Percentiles rank a stretch among this genome's conserved stretches.
phyloP scores from a whole-genome alignment of 2,888 invertebrate species.

The Philaethria dido region DNA sequence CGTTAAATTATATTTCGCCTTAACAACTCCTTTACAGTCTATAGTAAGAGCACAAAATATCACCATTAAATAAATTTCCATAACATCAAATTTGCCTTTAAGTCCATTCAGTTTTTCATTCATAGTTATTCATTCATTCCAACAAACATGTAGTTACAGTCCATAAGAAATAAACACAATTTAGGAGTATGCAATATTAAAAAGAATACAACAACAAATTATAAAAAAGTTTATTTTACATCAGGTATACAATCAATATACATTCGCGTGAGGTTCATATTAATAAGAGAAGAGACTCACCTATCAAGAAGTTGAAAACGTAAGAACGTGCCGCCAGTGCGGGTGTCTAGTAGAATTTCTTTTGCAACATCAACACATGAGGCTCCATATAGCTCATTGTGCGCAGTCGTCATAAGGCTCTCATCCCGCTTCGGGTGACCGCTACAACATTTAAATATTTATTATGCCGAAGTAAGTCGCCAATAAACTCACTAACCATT shows the following conservation, averaged over 20 bases:
- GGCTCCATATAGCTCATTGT: conserved; percentile 49
- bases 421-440: conserved; percentile 73
- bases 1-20: neutral
- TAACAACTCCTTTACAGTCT: conserved; percentile 8
- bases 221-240: conserved; percentile 10
- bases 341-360: conserved; percentile 54
- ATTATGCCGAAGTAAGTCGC: conserved; percentile 69
- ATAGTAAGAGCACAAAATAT: neutral
- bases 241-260: conserved; percentile 26
- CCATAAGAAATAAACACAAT: conserved; percentile 19
- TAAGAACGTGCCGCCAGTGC: conserved; percentile 52
- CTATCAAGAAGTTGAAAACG: conserved; percentile 59
- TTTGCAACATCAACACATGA: conserved; percentile 50
- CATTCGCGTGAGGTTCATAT: conserved; percentile 57
- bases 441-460: conserved; percentile 78
- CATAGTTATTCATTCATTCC: conserved; percentile 2
- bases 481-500: conserved; percentile 49
- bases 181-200: neutral
- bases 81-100: conserved; percentile 5
- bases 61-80: neutral
- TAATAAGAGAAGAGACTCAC: conserved; percentile 60
- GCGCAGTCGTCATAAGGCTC: conserved; percentile 49
- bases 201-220: conserved; percentile 18
- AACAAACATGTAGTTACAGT: conserved; percentile 49
- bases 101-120: conserved; percentile 19